phyloP scores from a whole-genome alignment of 2,113 vertebrate genomes.

The Scomber japonicus region DNA sequence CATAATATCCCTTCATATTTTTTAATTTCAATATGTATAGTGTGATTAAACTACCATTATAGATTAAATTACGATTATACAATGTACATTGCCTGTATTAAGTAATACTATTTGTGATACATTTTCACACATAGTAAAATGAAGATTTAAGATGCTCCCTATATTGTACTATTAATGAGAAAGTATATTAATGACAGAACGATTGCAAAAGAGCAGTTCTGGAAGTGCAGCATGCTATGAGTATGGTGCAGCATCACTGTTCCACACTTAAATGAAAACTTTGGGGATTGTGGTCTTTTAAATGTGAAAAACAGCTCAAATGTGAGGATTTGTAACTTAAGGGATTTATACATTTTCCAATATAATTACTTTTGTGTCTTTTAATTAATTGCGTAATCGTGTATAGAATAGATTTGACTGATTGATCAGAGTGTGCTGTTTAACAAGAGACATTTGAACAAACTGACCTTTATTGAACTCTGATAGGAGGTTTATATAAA shows the following conservation, averaged over 20 bases:
- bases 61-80: too few relatives aligned
- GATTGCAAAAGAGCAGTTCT: not conserved
- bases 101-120: too few relatives aligned
- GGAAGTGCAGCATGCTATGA: too few relatives aligned
- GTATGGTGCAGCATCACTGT: not conserved
- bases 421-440: conserved; percentile 47
- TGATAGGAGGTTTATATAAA: conserved; percentile 13
- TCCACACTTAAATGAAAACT: not conserved
- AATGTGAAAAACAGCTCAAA: conserved; percentile 11
- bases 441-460: conserved; percentile 30
- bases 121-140: not conserved
- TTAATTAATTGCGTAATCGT: conserved; percentile 37
- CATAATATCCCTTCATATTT: too few relatives aligned
- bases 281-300: conserved; percentile 22
- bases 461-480: conserved; percentile 54
- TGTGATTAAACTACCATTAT: too few relatives aligned
- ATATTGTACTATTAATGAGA: not conserved
- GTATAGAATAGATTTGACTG: not conserved
- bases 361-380: conserved; percentile 46
- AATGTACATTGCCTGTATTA: too few relatives aligned
- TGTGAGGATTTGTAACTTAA: conserved; percentile 24
- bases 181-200: not conserved
- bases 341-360: not conserved
- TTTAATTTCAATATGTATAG: too few relatives aligned
- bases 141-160: not conserved